Conservation (phyloP, 1,140 invertebrate species). For the Antheraea pernyi region DNA sequence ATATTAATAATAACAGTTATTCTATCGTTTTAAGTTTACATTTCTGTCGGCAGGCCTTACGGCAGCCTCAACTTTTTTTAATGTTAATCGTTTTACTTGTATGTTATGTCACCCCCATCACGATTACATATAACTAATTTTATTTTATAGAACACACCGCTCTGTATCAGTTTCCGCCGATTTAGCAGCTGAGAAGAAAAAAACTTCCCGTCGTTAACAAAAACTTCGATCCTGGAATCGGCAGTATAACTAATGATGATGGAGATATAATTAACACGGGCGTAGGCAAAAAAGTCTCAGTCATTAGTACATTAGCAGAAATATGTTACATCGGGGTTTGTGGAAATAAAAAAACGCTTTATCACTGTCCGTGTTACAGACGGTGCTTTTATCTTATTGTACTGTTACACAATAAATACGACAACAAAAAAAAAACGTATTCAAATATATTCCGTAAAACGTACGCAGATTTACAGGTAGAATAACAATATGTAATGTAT, state of each 20-base stretch:
- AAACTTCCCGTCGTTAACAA: neutral
- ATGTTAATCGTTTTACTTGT: too few relatives aligned
- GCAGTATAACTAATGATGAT: constrained; percentile 4
- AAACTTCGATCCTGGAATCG: constrained; percentile 3
- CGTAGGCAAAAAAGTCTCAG: neutral
- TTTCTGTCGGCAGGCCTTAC: too few relatives aligned
- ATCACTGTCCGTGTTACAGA: neutral
- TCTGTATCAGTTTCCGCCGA: neutral
- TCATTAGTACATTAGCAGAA: constrained; percentile 4
- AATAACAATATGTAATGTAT: too few relatives aligned
- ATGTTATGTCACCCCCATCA: too few relatives aligned
- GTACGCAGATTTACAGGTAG: neutral
- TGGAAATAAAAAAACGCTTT: constrained; percentile 4
- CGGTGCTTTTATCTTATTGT: constrained; percentile 1
- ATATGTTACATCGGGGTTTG: neutral
- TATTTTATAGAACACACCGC: neutral
- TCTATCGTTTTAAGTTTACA: too few relatives aligned
- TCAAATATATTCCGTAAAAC: neutral
- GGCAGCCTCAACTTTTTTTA: too few relatives aligned
- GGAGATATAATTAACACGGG: constrained; percentile 2
- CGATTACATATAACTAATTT: too few relatives aligned
- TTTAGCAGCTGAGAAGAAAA: neutral
- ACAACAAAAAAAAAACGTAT: neutral
- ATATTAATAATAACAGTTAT: too few relatives aligned
- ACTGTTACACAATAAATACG: neutral